These are phyloP conservation scores for Cyclura pinguis DNA, from an alignment of 2,797 vertebrate genomes.

Conservation along the genomic window DNA sequence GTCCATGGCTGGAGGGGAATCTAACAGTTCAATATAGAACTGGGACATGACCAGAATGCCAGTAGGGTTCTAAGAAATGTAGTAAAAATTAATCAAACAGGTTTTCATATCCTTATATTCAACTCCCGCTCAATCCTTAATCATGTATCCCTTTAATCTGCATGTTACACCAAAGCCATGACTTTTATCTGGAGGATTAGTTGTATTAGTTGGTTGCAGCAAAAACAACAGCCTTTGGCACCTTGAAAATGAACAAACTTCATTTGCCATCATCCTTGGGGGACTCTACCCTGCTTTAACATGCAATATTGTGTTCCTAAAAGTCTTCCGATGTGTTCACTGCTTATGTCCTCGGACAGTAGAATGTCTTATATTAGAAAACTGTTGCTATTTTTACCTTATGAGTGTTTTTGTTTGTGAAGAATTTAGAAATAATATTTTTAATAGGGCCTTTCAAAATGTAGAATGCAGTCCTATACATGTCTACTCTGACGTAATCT, in stretches of 20 bases:
- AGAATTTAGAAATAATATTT: not conserved
- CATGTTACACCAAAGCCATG: not conserved
- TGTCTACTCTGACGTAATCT: not conserved
- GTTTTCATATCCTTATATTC: too few species aligned
- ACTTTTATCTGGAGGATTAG: not conserved
- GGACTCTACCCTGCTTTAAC: too few species aligned
- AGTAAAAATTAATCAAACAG: too few species aligned
- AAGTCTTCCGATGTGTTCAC: not conserved
- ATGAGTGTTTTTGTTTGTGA: conserved; percentile 13
- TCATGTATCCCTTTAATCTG: not conserved
- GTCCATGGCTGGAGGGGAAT: too few species aligned
- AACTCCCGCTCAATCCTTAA: conserved; percentile 22
- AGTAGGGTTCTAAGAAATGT: too few species aligned
- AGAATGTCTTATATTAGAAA: not conserved
- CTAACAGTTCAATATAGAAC: too few species aligned
- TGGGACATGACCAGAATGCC: too few species aligned
- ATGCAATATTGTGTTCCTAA: not conserved
- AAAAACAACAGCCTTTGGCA: too few species aligned
- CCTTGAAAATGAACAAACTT: too few species aligned
- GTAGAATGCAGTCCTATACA: not conserved
- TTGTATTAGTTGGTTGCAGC: too few species aligned
- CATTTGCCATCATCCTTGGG: too few species aligned
- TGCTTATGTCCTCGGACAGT: not conserved
- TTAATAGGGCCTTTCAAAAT: not conserved
- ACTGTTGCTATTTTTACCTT: not conserved